Conservation (phyloP, 2,888 invertebrate genomes). For the Onchidella celtica region DNA sequence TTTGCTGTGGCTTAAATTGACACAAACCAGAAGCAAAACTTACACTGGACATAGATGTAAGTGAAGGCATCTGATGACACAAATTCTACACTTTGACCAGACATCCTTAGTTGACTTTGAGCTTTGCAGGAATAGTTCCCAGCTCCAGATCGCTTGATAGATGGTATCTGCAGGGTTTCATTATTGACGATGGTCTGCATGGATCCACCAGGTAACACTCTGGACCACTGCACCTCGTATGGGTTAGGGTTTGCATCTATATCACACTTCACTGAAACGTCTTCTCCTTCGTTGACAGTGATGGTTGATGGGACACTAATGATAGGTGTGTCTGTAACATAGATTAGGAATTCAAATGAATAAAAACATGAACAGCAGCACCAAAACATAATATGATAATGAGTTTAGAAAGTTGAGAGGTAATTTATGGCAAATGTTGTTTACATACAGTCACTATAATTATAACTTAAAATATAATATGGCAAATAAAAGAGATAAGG, state of each 20-base stretch:
- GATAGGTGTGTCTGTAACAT: conserved; percentile 65
- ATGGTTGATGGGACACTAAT: conserved; percentile 57
- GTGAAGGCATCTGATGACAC: conserved; percentile 58
- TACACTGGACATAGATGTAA: conserved; percentile 66
- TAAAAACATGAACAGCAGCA: background rate
- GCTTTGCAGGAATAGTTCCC: conserved; percentile 71
- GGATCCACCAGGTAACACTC: conserved; percentile 43
- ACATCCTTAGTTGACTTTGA: conserved; percentile 60
- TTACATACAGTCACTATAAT: too few relatives aligned
- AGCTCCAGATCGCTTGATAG: conserved; percentile 55
- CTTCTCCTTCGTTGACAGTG: conserved; percentile 58
- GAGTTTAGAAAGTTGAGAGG: too few relatives aligned
- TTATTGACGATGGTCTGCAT: conserved; percentile 9
- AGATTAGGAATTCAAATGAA: too few relatives aligned
- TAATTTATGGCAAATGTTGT: too few relatives aligned
- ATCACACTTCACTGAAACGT: conserved; percentile 60
- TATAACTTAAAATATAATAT: too few relatives aligned
- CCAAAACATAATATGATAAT: too few relatives aligned
- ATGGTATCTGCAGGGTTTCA: conserved; percentile 54
- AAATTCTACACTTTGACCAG: conserved; percentile 55
- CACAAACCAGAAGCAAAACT: too few relatives aligned
- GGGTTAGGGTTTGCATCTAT: conserved; percentile 67
- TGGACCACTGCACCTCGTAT: conserved; percentile 62
- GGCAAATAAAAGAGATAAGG: too few relatives aligned
- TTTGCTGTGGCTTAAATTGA: too few relatives aligned